These are phyloP conservation scores for Zootermopsis nevadensis DNA, from an alignment of 2,888 invertebrate species.

Conservation along the genomic window DNA sequence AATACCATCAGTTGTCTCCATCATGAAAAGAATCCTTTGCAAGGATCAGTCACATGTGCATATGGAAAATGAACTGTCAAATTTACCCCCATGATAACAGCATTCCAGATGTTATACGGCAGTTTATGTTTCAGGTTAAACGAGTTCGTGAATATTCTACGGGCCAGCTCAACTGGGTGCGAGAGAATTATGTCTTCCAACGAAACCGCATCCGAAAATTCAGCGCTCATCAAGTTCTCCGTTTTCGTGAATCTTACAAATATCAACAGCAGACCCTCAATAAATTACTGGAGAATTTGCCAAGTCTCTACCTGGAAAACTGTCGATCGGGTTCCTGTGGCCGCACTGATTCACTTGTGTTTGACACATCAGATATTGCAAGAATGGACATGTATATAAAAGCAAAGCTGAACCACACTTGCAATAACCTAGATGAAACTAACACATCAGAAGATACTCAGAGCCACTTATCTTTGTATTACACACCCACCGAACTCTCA, in stretches of 20 bases:
- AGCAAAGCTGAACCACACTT: slow-evolving; percentile 60
- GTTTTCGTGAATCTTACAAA: slow-evolving; percentile 92
- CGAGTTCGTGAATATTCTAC: slow-evolving; percentile 93
- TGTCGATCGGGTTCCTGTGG: slow-evolving; percentile 88
- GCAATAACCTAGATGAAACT: slow-evolving; percentile 64
- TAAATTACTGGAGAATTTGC: slow-evolving; percentile 92
- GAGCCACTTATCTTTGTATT: slow-evolving; percentile 81
- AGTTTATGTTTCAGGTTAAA: slow-evolving; percentile 74
- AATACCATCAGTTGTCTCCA: too few relatives aligned
- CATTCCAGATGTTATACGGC: too few relatives aligned
- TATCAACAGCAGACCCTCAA: slow-evolving; percentile 95
- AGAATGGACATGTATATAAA: slow-evolving; percentile 76
- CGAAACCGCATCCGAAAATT: slow-evolving; percentile 94
- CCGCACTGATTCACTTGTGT: slow-evolving; percentile 78
- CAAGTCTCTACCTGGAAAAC: slow-evolving; percentile 91
- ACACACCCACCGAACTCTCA: slow-evolving; percentile 82
- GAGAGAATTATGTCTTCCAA: slow-evolving; percentile 96
- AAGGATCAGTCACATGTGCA: too few relatives aligned
- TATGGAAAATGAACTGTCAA: too few relatives aligned
- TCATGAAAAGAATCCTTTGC: too few relatives aligned
- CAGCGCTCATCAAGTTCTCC: slow-evolving; percentile 90
- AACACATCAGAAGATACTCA: slow-evolving; percentile 60
- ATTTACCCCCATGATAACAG: too few relatives aligned
- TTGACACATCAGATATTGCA: slow-evolving; percentile 70
- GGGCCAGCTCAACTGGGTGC: slow-evolving; percentile 90